Base-by-base conservation (phyloP, 2,113 vertebrate species). In the Odontophorus gujanensis region DNA sequence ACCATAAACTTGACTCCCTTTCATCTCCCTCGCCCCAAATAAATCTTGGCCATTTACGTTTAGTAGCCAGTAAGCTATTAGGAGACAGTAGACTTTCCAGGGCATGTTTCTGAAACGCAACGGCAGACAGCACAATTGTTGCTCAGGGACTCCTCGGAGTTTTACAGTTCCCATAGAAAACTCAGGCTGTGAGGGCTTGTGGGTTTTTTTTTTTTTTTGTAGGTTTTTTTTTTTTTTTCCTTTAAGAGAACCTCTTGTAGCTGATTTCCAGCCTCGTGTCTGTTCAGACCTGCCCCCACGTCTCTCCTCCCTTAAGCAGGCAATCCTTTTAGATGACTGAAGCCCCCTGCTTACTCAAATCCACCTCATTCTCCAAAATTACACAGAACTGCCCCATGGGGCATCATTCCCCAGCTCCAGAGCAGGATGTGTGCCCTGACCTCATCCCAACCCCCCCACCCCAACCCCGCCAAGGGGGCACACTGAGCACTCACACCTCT, bases 141-240 rank as follows among this genome's bases (percentile, higher is more conserved):
- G 94, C 92, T 78, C 34, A 59, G 92, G 89, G 89, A 87, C 89
- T 85, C 48, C 71, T 68, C 53, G 53, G 68, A 71, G 72, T 40
- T 84, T 89, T 83, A 89, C n/a, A 84, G 71, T 92, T 92, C 94
- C 89, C 89, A 93, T 55, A 77, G 69, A 90, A 84, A 92, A 38
- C 32, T 77, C 71, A 21, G 76, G 30, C 55, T 73, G 47, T 6
- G 38, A 62, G 22, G 61, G 24, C 21, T 34, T 73, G n/a, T 24
- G 25, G 43, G 40, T 13, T 40, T 40, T 40, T 40, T 40, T 40
- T 40, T 26, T 6, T 10, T 45, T 63, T 36, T 53, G 26, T 28
- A 28, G 51, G 51, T 26, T 26, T n/a, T 17, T 25, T 19, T 55
- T 53, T 11, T n/a, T 32, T 12, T 57, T n/a, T 57, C n/a, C 20